phyloP scores from a whole-genome alignment of 2,113 vertebrate species.

The Notechis scutatus region DNA sequence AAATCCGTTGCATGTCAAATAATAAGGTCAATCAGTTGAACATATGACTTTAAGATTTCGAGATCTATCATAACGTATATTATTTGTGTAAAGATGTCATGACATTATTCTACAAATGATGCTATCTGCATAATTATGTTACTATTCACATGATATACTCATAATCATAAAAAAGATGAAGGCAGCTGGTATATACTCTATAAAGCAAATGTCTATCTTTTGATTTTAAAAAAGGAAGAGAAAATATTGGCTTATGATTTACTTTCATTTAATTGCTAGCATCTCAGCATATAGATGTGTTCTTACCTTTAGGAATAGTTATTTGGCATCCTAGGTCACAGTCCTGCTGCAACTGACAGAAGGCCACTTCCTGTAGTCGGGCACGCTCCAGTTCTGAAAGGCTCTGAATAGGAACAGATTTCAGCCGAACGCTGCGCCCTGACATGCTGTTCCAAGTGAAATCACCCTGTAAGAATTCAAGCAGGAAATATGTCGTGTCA shows the following conservation, averaged over 20 bases:
- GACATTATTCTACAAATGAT: not conserved
- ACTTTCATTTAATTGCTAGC: not conserved
- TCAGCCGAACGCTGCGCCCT: constrained; percentile 83
- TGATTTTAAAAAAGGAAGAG: not conserved
- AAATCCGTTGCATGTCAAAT: not conserved
- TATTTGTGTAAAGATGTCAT: not conserved
- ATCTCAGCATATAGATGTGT: not conserved
- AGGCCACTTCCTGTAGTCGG: constrained; percentile 93
- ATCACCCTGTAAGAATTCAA: constrained; percentile 80
- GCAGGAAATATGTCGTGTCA: constrained; percentile 55
- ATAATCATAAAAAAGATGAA: not conserved
- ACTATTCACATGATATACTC: not conserved
- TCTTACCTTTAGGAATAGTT: constrained; percentile 94
- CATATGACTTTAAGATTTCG: not conserved
- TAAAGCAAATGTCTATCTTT: not conserved
- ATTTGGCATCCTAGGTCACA: constrained; percentile 92
- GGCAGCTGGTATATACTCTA: not conserved
- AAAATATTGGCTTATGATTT: not conserved
- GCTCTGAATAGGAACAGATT: constrained; percentile 91
- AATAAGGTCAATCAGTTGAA: not conserved
- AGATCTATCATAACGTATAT: not conserved
- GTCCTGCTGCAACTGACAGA: constrained; percentile 87
- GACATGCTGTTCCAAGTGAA: constrained; percentile 96
- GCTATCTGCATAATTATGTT: not conserved
- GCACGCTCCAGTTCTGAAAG: constrained; percentile 93